Conservation (phyloP, 2,797 vertebrate genomes). For the Craterocephalus amniculus region DNA sequence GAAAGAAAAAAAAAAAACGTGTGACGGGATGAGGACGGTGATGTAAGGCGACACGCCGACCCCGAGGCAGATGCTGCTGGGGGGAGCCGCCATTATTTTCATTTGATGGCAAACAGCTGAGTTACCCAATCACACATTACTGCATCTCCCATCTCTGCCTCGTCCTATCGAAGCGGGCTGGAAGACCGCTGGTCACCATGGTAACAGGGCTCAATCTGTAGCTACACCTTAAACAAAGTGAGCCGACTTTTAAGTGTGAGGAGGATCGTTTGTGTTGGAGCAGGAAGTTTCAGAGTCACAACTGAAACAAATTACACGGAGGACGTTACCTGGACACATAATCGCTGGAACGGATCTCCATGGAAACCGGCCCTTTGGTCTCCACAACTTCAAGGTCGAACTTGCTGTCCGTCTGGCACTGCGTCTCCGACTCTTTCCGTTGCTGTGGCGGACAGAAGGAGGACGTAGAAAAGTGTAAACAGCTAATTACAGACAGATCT, state of each 20-base stretch:
- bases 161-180: constrained; percentile 63
- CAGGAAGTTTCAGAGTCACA: constrained; percentile 48
- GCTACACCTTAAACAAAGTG: constrained; percentile 62
- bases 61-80: constrained; percentile 64
- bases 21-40: constrained; percentile 60
- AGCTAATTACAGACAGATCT: neutral
- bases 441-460: constrained; percentile 79
- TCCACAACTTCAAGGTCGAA: constrained; percentile 88
- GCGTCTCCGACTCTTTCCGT: constrained; percentile 96
- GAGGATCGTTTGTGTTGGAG: neutral
- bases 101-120: constrained; percentile 67
- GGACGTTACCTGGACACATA: constrained; percentile 90
- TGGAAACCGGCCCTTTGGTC: constrained; percentile 83
- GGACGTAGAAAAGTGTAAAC: constrained; percentile 1
- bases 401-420: constrained; percentile 96
- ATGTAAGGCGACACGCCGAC: constrained; percentile 64
- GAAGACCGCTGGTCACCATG: constrained; percentile 77
- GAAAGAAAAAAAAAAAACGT: constrained; percentile 33
- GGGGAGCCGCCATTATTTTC: constrained; percentile 53
- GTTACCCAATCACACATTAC: constrained; percentile 64
- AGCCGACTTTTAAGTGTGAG: constrained; percentile 36
- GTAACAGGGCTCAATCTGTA: constrained; percentile 72
- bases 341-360: constrained; percentile 85
- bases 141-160: constrained; percentile 56
- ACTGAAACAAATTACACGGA: constrained; percentile 12